Evolutionary conservation across 1,140 invertebrate species (phyloP).

Genomic region (Cydia pomonella): DNA sequence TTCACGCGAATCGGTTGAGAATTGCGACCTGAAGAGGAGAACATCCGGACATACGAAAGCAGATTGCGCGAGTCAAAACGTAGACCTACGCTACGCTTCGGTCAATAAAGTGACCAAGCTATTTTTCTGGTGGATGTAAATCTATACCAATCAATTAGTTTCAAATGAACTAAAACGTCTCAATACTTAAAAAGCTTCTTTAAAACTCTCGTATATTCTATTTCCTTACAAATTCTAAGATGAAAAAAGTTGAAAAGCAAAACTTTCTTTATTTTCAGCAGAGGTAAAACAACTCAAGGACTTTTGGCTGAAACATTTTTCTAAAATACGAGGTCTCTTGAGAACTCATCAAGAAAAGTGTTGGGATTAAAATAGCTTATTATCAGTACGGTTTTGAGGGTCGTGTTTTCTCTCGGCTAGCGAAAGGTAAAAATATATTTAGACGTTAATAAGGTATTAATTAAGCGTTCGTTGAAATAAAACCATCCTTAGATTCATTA

Average conservation of each 20-base stretch:
- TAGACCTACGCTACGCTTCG: too few relatives aligned
- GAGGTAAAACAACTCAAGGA: not conserved
- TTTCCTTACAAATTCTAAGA: not conserved
- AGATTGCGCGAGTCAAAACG: too few relatives aligned
- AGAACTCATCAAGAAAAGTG: constrained; percentile 3
- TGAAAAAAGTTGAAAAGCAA: not conserved
- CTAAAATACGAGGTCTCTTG: not conserved
- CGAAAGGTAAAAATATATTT: not conserved
- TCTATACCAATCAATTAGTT: too few relatives aligned
- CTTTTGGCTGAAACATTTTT: not conserved
- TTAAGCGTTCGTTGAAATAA: not conserved
- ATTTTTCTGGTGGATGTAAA: too few relatives aligned
- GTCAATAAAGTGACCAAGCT: too few relatives aligned
- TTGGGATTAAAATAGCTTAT: constrained; percentile 9
- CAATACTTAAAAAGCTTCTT: not conserved
- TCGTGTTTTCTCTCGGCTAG: not conserved
- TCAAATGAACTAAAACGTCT: too few relatives aligned
- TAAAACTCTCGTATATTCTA: not conserved
- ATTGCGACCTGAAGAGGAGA: too few relatives aligned
- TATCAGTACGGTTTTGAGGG: not conserved
- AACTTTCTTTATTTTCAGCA: not conserved
- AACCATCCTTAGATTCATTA: not conserved
- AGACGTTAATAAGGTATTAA: not conserved
- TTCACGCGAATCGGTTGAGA: too few relatives aligned
- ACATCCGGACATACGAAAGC: too few relatives aligned